These are phyloP conservation scores for Palythoa heliodiscus DNA, from an alignment of 92 coral and sea anemone species.

Conservation along the genomic window DNA sequence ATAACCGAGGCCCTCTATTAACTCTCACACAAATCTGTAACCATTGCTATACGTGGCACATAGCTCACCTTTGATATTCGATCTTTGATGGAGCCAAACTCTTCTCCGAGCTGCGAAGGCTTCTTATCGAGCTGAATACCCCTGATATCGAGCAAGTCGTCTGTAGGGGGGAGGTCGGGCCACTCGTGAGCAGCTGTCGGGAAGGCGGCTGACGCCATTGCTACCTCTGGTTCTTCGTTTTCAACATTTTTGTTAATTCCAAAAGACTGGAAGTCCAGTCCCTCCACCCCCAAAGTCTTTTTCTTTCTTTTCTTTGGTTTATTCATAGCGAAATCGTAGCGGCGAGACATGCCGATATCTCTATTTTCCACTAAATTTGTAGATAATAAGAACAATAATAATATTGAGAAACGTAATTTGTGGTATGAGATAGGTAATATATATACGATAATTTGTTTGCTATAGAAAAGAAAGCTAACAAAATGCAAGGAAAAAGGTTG, in stretches of 20 bases:
- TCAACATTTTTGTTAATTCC: constrained; percentile 33
- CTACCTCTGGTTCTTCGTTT: constrained; percentile 23
- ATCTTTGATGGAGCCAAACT: constrained; percentile 76
- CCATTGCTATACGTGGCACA: neutral
- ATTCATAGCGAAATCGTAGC: constrained; percentile 75
- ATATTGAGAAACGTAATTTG: no score
- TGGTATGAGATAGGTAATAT: neutral
- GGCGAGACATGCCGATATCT: constrained; percentile 60
- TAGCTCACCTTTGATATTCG: constrained; percentile 70
- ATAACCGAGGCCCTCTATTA: neutral
- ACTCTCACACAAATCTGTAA: neutral
- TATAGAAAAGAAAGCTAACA: no score
- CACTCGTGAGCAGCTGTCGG: constrained; percentile 35
- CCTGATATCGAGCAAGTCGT: constrained; percentile 52
- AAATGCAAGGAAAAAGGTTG: no score
- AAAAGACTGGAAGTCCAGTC: constrained; percentile 45
- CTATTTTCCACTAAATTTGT: neutral
- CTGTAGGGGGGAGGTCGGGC: constrained; percentile 46
- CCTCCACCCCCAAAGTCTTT: constrained; percentile 22
- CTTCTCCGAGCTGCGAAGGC: constrained; percentile 64
- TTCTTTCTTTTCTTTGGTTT: constrained; percentile 47
- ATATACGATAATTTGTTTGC: no score
- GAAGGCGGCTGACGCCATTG: neutral
- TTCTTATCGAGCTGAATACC: constrained; percentile 64
- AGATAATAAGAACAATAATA: no score